Percentiles rank a stretch among this genome's conserved stretches.
Conservation (phyloP, 2,888 invertebrate genomes). For the Tetranychus piercei region DNA sequence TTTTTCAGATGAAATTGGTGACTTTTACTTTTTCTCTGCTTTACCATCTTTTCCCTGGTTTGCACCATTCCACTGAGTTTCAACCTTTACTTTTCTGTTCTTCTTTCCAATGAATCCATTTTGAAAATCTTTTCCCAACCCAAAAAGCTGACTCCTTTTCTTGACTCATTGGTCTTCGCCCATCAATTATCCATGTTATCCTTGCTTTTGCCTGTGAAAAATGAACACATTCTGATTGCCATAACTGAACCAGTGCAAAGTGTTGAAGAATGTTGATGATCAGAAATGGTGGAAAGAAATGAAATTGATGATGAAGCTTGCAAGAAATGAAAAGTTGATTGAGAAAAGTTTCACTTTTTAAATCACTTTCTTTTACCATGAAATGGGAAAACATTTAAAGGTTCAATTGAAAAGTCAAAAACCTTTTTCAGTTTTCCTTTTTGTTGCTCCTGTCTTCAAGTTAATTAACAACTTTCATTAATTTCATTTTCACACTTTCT, state of each 20-base stretch:
- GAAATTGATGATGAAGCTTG: background rate
- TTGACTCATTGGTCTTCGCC: background rate
- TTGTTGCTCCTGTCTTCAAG: no score
- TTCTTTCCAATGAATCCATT: no score
- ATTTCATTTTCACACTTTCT: no score
- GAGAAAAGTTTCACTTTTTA: no score
- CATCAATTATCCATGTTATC: slow-evolving; percentile 1
- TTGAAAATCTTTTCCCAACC: background rate
- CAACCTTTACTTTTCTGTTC: no score
- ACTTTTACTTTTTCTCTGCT: background rate
- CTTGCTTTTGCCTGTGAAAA: background rate
- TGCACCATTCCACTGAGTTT: no score
- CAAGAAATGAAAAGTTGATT: background rate
- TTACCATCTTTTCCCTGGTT: background rate
- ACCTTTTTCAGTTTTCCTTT: no score
- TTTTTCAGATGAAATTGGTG: background rate
- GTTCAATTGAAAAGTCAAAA: no score
- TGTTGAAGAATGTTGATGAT: background rate
- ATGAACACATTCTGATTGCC: background rate
- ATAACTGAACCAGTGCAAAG: background rate
- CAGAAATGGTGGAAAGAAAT: background rate
- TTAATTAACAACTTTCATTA: no score
- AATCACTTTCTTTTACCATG: no score
- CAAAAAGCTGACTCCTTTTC: background rate
- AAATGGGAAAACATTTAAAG: no score